These are phyloP conservation scores for Drosophila takahashii DNA, from an alignment of 1,140 invertebrate genomes.

Conservation along the genomic window DNA sequence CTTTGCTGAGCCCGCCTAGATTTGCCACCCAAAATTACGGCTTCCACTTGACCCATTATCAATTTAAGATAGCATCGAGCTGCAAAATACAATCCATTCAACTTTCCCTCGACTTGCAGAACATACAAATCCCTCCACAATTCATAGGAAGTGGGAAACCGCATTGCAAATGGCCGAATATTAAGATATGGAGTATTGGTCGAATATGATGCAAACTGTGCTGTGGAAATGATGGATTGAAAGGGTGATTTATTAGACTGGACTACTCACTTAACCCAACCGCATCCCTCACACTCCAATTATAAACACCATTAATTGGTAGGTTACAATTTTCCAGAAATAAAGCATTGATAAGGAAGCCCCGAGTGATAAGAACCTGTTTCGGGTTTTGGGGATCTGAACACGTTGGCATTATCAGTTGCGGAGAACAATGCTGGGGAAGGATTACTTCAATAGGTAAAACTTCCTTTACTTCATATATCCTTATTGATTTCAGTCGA, in stretches of 20 bases:
- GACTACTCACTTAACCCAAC: slow-evolving; percentile 27
- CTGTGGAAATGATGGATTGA: slow-evolving; percentile 23
- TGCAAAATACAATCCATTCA: neutral
- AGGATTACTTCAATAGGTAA: slow-evolving; percentile 4
- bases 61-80: slow-evolving; percentile 49
- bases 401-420: slow-evolving; percentile 9
- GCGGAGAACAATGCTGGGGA: neutral
- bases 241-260: neutral
- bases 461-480: neutral
- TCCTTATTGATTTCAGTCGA: neutral
- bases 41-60: slow-evolving; percentile 15
- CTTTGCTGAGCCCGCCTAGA: neutral
- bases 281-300: slow-evolving; percentile 19
- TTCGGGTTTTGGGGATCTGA: neutral
- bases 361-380: neutral
- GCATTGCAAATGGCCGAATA: slow-evolving; percentile 13
- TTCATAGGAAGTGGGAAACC: neutral
- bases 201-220: slow-evolving; percentile 11
- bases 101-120: slow-evolving; percentile 3
- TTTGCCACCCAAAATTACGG: slow-evolving; percentile 31
- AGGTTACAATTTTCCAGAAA: slow-evolving; percentile 14
- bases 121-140: slow-evolving; percentile 29
- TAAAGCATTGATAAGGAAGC: neutral
- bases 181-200: neutral
- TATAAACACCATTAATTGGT: neutral